Base-by-base conservation (phyloP, 2,888 invertebrate species). In the Tanypteryx hageni region DNA sequence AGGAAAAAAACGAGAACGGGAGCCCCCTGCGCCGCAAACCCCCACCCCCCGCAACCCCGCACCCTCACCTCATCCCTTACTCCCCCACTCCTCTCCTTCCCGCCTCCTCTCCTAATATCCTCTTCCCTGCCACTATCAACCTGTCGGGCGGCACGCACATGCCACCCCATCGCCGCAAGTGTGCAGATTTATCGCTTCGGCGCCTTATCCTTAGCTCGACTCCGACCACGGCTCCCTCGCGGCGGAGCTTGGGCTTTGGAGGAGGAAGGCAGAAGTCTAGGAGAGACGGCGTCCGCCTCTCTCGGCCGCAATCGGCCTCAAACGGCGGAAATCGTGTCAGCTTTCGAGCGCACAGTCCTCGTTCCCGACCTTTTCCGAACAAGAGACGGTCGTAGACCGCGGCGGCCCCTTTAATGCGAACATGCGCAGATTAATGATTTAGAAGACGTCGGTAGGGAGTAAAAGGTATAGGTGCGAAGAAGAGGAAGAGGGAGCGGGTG, bases 401-500 rank as follows among this genome's bases (percentile, higher is more conserved):
- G 76, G 76, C 76, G 76, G 76, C 76, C 76, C 76, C 76, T 76
- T 76, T 76, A 76, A 27, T 11, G 76, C 76, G 76, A 76, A 76
- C 76, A 76, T 76, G 76, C 76, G 76, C 76, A 76, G 76, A 76
- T 76, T 76, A 76, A 76, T 76, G 76, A 76, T 76, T 27, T 76
- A 27, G 22, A 27, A 76, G 76, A 13, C 13, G 76, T 76, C 27
- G 76, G 22, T 18, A 76, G 76, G 76, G 76, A 22, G 76, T 27
- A 8, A 27, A 27, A 76, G 27, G 76, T 76, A 27, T 13, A 76
- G 27, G 76, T 76, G 76, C 76, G 0, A 76, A 22, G 27, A 27
- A 18, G 27, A 76, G 27, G 27, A 44, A 44, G 44, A 44, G 44
- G 5, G 44, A 5, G 5, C 44, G 44, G 44, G 44, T 44, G 44